Percentiles rank a stretch among this genome's conserved stretches.
Conservation (phyloP, 1,140 invertebrate species). For the Bombus waltoni region DNA sequence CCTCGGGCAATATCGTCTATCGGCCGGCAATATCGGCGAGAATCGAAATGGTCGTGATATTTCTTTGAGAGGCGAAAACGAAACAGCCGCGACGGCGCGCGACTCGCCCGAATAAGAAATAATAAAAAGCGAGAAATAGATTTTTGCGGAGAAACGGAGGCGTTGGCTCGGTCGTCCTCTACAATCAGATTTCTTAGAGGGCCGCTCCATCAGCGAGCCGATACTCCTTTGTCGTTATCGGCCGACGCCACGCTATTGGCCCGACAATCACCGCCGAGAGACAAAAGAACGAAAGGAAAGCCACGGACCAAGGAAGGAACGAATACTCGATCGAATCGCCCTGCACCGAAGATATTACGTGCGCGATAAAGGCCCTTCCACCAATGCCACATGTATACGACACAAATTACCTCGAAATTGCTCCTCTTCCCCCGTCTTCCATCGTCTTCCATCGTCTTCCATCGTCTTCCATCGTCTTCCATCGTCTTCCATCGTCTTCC, state of each 20-base stretch:
- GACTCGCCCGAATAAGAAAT: slow-evolving; percentile 61
- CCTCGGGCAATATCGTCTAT: slow-evolving; percentile 71
- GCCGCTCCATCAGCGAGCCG: slow-evolving; percentile 67
- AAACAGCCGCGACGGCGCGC: slow-evolving; percentile 33
- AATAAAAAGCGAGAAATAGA: slow-evolving; percentile 71
- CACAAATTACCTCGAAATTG: not conserved
- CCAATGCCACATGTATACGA: not conserved
- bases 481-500: too few species aligned
- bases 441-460: not conserved
- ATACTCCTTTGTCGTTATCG: slow-evolving; percentile 69
- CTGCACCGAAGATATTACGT: slow-evolving; percentile 6
- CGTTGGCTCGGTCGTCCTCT: slow-evolving; percentile 71
- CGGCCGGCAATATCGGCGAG: slow-evolving; percentile 77
- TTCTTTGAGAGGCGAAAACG: slow-evolving; percentile 71
- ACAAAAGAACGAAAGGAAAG: slow-evolving; percentile 53
- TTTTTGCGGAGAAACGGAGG: slow-evolving; percentile 72
- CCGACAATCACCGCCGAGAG: slow-evolving; percentile 51
- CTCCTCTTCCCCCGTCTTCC: too few species aligned
- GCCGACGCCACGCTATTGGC: slow-evolving; percentile 53
- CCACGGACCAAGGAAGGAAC: not conserved
- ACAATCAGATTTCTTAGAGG: slow-evolving; percentile 77
- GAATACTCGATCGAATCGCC: slow-evolving; percentile 24
- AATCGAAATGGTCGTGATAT: slow-evolving; percentile 79
- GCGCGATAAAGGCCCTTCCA: not conserved
- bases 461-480: not conserved